A percentile compares a stretch with the other conserved stretches of the same genome.
phyloP scores from a whole-genome alignment of 2,113 vertebrate species.

The Triplophysa tibetana region DNA sequence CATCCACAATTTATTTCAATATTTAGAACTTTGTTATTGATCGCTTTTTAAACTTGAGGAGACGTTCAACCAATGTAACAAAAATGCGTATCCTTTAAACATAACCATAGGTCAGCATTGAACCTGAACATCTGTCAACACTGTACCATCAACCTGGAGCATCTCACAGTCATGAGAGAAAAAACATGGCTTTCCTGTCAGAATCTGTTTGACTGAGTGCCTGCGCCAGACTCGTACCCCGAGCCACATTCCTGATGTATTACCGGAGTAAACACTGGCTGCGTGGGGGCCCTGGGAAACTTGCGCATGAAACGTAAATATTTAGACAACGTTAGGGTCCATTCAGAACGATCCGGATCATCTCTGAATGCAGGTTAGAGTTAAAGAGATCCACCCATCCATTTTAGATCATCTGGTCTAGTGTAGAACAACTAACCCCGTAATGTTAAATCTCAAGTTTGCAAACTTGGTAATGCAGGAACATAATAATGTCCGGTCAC shows the following conservation, averaged over 20 bases:
- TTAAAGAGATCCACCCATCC: not conserved
- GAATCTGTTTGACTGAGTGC: slow-evolving; percentile 39
- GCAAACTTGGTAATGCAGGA: not conserved
- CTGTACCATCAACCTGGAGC: not conserved
- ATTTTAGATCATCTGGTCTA: not conserved
- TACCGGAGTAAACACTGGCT: slow-evolving; percentile 58
- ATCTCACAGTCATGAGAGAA: slow-evolving; percentile 36
- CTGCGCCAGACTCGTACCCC: slow-evolving; percentile 30
- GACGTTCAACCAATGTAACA: no score
- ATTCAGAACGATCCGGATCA: slow-evolving; percentile 43
- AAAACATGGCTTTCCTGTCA: slow-evolving; percentile 41
- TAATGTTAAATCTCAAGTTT: slow-evolving; percentile 10
- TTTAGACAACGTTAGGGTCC: slow-evolving; percentile 54
- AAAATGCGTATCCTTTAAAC: no score
- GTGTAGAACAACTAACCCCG: not conserved
- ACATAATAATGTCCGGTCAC: not conserved
- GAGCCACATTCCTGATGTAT: slow-evolving; percentile 54
- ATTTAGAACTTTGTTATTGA: no score
- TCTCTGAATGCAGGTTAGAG: slow-evolving; percentile 41
- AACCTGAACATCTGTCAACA: not conserved
- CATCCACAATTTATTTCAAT: no score
- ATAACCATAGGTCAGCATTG: not conserved
- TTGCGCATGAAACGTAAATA: slow-evolving; percentile 57
- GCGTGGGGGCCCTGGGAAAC: slow-evolving; percentile 51
- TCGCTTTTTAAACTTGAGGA: no score